These are phyloP conservation scores for Coracopsis vasa DNA, from an alignment of 2,113 vertebrate genomes.

Conservation along the genomic window DNA sequence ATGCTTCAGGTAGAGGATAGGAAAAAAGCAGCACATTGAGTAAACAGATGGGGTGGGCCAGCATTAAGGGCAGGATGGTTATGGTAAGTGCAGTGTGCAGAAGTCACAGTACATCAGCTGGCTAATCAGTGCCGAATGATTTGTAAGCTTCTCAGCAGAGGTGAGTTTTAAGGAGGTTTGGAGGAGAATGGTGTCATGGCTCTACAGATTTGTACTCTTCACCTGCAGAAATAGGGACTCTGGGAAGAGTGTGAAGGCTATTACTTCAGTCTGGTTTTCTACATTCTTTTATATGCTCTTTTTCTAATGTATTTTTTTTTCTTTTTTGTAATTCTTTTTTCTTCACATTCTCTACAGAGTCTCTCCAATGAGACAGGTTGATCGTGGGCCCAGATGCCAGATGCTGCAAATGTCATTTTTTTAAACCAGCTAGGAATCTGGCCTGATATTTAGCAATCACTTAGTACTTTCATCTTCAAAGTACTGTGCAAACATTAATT, in stretches of 20 bases:
- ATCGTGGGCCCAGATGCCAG: not conserved
- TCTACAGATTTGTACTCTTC: slow-evolving; percentile 1
- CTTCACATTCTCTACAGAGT: not conserved
- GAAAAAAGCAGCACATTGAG: not conserved
- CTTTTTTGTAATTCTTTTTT: not conserved
- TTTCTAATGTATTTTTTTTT: not conserved
- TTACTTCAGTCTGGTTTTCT: not conserved
- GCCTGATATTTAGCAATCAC: slow-evolving; percentile 20
- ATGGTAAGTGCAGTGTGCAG: not conserved
- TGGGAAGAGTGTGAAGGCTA: not conserved
- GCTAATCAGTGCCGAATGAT: slow-evolving; percentile 17
- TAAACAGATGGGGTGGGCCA: not conserved
- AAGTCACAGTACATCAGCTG: slow-evolving; percentile 42
- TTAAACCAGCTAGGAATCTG: slow-evolving; percentile 37
- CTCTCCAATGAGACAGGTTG: not conserved
- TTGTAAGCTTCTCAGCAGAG: slow-evolving; percentile 19
- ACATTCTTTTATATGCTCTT: not conserved
- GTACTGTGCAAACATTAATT: slow-evolving; percentile 51
- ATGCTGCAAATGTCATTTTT: not conserved
- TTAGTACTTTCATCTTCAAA: slow-evolving; percentile 60
- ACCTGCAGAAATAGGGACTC: not conserved
- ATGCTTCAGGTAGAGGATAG: not conserved
- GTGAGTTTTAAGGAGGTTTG: slow-evolving; percentile 39
- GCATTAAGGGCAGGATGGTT: not conserved
- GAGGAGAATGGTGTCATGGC: not conserved